Conservation (phyloP, 1,140 invertebrate species). For the Melanaphis sacchari region DNA sequence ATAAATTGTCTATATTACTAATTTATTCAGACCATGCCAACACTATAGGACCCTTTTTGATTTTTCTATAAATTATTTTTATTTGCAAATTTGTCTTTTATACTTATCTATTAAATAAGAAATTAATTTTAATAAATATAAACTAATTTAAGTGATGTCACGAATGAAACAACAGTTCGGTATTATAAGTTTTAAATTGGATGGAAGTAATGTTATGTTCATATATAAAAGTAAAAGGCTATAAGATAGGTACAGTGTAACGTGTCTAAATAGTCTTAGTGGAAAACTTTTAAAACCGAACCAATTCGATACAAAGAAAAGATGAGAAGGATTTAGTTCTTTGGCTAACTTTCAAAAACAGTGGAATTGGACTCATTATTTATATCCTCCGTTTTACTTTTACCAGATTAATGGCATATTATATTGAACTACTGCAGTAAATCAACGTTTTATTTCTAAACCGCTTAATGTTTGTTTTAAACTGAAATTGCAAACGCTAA, state of each 20-base stretch:
- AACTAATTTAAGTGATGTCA: background rate
- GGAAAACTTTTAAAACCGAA: background rate
- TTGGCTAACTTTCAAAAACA: slow-evolving; percentile 33
- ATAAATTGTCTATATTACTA: background rate
- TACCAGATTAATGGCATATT: slow-evolving; percentile 13
- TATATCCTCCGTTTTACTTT: background rate
- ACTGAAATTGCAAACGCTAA: background rate
- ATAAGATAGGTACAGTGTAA: background rate
- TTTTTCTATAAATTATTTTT: background rate
- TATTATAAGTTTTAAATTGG: background rate
- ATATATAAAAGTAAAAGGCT: slow-evolving; percentile 16
- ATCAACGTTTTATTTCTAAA: background rate
- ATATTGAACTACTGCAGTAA: slow-evolving; percentile 21
- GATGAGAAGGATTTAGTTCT: background rate
- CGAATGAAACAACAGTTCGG: background rate
- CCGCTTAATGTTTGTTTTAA: background rate
- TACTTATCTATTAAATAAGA: background rate
- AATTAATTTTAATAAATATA: background rate
- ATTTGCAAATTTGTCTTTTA: background rate
- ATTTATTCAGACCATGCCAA: background rate
- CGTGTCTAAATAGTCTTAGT: background rate
- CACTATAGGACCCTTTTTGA: background rate
- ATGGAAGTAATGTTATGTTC: background rate
- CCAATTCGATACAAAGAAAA: slow-evolving; percentile 27
- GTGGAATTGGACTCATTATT: slow-evolving; percentile 37